phyloP scores from a whole-genome alignment of 2,888 invertebrate species.

The Cephus runcator region DNA sequence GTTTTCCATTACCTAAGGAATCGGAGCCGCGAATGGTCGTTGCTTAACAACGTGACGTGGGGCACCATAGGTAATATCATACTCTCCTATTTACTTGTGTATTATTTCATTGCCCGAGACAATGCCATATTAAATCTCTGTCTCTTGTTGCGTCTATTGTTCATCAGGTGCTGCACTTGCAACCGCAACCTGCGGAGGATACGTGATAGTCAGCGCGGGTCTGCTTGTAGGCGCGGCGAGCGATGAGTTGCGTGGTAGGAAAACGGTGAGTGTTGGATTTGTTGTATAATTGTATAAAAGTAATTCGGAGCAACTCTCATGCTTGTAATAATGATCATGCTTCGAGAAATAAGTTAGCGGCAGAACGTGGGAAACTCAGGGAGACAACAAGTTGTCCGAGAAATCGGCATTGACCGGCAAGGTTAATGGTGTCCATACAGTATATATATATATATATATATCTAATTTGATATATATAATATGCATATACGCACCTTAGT shows the following conservation, averaged over 20 bases:
- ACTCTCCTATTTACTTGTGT: not conserved
- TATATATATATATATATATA: not conserved
- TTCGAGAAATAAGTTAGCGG: not conserved
- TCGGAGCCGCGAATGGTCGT: constrained; percentile 79
- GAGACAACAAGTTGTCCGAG: constrained; percentile 34
- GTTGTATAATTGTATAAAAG: not conserved
- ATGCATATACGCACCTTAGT: not conserved
- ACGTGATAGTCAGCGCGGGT: constrained; percentile 77
- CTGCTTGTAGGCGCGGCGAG: constrained; percentile 74
- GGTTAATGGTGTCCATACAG: constrained; percentile 25
- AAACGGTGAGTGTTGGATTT: constrained; percentile 62
- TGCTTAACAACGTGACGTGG: constrained; percentile 80
- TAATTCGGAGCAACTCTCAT: not conserved
- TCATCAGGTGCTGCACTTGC: constrained; percentile 60
- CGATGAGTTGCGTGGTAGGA: constrained; percentile 73
- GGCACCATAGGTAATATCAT: constrained; percentile 70
- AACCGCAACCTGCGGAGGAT: constrained; percentile 68
- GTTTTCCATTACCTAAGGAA: constrained; percentile 77
- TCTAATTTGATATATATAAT: not conserved
- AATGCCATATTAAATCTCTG: not conserved
- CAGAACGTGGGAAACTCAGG: constrained; percentile 54
- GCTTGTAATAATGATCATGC: not conserved
- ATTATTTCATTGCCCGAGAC: not conserved
- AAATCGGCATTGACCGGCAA: constrained; percentile 56
- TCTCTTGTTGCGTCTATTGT: not conserved